Percentiles rank a stretch among this genome's conserved stretches.
Evolutionary conservation across 2,113 vertebrate genomes (phyloP).

Genomic region (Elanus axillaris): DNA sequence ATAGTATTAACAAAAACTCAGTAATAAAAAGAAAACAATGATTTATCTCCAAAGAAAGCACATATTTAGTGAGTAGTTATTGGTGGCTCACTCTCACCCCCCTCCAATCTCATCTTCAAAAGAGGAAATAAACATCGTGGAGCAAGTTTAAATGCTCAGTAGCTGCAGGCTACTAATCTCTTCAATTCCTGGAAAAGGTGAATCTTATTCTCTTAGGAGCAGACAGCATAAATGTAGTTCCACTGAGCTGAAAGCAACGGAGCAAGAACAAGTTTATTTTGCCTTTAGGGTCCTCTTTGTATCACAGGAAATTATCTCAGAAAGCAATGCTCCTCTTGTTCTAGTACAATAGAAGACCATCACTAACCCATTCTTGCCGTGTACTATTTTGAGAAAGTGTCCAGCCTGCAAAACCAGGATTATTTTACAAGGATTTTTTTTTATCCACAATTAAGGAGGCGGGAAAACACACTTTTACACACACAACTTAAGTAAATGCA

Average conservation of each 20-base stretch:
- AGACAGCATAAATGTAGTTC: constrained; percentile 40
- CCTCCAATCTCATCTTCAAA: constrained; percentile 18
- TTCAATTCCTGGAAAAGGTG: constrained; percentile 58
- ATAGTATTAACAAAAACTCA: constrained; percentile 48
- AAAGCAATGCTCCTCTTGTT: constrained; percentile 6
- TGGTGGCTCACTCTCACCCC: background rate
- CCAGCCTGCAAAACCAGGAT: constrained; percentile 26
- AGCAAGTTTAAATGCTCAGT: constrained; percentile 57
- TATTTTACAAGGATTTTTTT: background rate
- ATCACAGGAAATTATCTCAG: constrained; percentile 22
- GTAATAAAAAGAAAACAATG: constrained; percentile 52
- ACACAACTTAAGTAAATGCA: constrained; percentile 15
- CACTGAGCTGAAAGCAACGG: constrained; percentile 24
- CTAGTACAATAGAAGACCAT: background rate
- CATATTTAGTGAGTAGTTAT: background rate
- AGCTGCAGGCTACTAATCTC: constrained; percentile 59
- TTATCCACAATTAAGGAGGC: constrained; percentile 6
- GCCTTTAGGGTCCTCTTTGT: constrained; percentile 39
- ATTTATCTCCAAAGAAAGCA: constrained; percentile 34
- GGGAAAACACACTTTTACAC: constrained; percentile 12
- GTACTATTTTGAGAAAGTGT: background rate
- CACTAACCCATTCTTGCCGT: background rate
- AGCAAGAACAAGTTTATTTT: constrained; percentile 42
- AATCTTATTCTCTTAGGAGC: constrained; percentile 40
- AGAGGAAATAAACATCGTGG: constrained; percentile 6